phyloP scores from a whole-genome alignment of 30 jellyfish, hydroid and myxozoan genomes.

The Sanderia malayensis region DNA sequence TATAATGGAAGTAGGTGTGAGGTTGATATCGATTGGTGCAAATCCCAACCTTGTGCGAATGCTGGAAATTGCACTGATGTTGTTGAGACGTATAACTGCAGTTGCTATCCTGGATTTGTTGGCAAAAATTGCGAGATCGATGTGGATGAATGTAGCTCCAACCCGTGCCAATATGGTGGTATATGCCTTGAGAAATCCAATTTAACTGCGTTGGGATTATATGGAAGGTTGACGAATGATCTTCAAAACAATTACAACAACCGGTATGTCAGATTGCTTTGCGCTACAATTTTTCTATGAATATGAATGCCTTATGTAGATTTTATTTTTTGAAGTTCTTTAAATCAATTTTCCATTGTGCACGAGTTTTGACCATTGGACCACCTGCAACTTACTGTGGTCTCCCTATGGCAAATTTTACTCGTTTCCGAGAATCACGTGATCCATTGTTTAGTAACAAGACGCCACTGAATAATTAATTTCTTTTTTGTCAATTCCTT shows the following conservation, averaged over 20 bases:
- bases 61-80: constrained; percentile 74
- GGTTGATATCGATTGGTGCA: constrained; percentile 69
- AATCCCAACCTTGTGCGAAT: constrained; percentile 57
- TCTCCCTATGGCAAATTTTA: too few relatives aligned
- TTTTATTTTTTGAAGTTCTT: too few relatives aligned
- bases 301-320: too few relatives aligned
- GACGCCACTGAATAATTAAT: too few relatives aligned
- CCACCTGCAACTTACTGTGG: too few relatives aligned
- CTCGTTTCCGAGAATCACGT: too few relatives aligned
- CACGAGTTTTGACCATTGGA: too few relatives aligned
- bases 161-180: constrained; percentile 66
- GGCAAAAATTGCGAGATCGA: constrained; percentile 73
- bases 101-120: constrained; percentile 49
- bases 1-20: constrained; percentile 73
- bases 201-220: constrained; percentile 40
- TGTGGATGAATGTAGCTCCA: constrained; percentile 56
- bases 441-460: too few relatives aligned
- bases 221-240: constrained; percentile 9
- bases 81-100: constrained; percentile 61
- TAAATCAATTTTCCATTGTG: too few relatives aligned
- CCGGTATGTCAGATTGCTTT: constrained; percentile 54
- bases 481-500: too few relatives aligned
- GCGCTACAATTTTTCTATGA: too few relatives aligned
- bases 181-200: constrained; percentile 68
- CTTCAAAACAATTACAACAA: constrained; percentile 2